Base-by-base conservation (phyloP, 2,113 vertebrate genomes). In the Notiomystis cincta region DNA sequence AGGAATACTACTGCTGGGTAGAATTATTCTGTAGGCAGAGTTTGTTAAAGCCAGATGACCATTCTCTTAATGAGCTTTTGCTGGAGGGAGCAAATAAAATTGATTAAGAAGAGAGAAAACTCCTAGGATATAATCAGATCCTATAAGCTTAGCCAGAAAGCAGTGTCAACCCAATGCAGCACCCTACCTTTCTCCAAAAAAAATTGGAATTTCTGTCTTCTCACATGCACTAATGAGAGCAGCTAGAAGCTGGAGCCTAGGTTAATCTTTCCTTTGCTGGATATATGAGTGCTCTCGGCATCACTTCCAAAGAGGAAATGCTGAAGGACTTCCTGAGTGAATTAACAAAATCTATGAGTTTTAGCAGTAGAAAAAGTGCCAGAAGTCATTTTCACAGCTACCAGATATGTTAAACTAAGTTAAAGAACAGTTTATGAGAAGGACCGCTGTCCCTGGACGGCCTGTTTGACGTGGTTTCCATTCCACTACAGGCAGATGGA, bases 371-470 rank as follows among this genome's bases (percentile, higher is more conserved):
- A 65, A 62, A 24, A 66, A 1, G 1, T 48, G 23, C 35, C 89
- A 81, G 54, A 56, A 62, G 16, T 78, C 2, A 88, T 50, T 73
- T 93, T 38, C 35, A 71, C 12, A 75, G 79, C 51, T 86, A 47
- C 51, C 21, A 61, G 42, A 28, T 45, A 21, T 3, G 22, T 57
- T 94, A 72, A 82, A 48, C 21, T 40, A 24, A 67, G 31, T 11
- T 47, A 25, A 73, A 58, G 27, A 28, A 8, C 31, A 75, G n/a
- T 20, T 73, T 24, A 24, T 13, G 19, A 25, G 60, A 71, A 88
- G 47, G 30, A 24, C 23, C n/a, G 15, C 7, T 0, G 0, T 61
- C 45, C 45, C 31, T 56, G 11, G 11, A 8, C 7, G 45, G n/a
- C n/a, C n/a, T n/a, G n/a, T n/a, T n/a, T 48, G 48, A 57, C 0